phyloP scores from a whole-genome alignment of 2,797 vertebrate genomes.

The Cheracebus regulus region DNA sequence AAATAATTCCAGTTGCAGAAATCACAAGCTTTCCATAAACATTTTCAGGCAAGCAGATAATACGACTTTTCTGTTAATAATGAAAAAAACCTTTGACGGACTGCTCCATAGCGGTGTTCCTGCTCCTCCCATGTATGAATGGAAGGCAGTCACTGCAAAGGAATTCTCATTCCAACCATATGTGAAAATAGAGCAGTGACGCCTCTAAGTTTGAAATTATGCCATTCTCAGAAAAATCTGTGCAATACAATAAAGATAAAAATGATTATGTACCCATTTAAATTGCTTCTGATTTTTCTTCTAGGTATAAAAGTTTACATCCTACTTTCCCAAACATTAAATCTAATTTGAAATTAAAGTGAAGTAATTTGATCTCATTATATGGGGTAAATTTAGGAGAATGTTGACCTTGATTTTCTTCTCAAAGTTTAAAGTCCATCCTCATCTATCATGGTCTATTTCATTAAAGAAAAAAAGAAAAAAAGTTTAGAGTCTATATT shows the following conservation, averaged over 20 bases:
- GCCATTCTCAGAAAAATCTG: background rate
- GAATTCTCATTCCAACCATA: slow-evolving; percentile 43
- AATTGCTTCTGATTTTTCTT: slow-evolving; percentile 26
- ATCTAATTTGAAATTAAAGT: background rate
- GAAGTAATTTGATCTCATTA: background rate
- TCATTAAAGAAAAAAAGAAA: too few species aligned
- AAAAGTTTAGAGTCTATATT: background rate
- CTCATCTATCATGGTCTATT: too few species aligned
- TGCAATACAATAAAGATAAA: background rate
- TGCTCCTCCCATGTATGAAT: background rate
- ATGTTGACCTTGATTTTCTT: slow-evolving; percentile 30
- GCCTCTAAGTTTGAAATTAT: background rate
- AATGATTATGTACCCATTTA: background rate
- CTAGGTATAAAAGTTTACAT: background rate
- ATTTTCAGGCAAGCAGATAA: slow-evolving; percentile 56
- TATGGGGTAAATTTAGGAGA: background rate
- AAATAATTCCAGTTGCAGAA: slow-evolving; percentile 49
- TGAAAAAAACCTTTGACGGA: slow-evolving; percentile 40
- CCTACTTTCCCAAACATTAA: background rate
- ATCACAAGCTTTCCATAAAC: slow-evolving; percentile 33
- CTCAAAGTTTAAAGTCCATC: background rate
- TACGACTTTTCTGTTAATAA: slow-evolving; percentile 64
- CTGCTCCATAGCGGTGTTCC: background rate
- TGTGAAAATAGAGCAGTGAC: background rate
- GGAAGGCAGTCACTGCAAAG: background rate